Evolutionary conservation across 1,140 invertebrate genomes (phyloP).

Genomic region (Brachionus paranguensis): DNA sequence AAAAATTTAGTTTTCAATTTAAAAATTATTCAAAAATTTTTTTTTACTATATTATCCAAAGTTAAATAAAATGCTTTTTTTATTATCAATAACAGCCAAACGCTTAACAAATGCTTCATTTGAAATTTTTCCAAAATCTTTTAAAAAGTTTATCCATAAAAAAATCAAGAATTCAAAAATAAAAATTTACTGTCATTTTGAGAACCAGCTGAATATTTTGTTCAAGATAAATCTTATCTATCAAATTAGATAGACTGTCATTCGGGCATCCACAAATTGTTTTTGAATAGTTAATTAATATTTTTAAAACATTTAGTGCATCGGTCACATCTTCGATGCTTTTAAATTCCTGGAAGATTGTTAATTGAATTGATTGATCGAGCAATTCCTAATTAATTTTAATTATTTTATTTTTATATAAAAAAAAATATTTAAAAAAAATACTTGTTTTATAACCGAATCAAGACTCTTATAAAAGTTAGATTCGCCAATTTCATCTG

Average conservation of each 20-base stretch:
- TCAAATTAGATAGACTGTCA: neutral
- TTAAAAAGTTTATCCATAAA: neutral
- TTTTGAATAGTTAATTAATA: constrained; percentile 11
- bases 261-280: neutral
- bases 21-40: neutral
- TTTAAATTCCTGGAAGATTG: neutral
- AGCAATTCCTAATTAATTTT: neutral
- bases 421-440: neutral
- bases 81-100: neutral
- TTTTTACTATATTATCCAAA: neutral
- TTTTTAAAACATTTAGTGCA: neutral
- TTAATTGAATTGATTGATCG: neutral
- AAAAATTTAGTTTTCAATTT: neutral
- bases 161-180: neutral
- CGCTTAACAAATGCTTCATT: neutral
- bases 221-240: neutral
- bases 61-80: neutral
- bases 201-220: neutral
- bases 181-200: neutral
- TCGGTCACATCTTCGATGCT: neutral
- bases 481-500: neutral
- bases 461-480: neutral
- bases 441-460: neutral
- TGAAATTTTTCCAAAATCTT: neutral
- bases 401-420: neutral